Percentiles rank a stretch among this genome's conserved stretches.
Conservation (phyloP, 2,888 invertebrate species). For the Drosophila pullipes region DNA sequence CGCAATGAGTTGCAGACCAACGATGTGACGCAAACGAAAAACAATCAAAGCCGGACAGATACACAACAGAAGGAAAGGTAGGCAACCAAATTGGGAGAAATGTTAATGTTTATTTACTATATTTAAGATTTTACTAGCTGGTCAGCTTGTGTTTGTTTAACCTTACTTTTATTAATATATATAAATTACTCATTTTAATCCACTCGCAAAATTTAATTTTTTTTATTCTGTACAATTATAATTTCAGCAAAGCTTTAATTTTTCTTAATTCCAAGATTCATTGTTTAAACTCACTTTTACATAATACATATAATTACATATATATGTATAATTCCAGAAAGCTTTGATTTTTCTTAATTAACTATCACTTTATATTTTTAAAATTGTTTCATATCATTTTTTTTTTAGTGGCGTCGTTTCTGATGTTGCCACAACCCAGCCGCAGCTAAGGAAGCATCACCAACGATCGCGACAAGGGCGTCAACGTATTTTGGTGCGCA, state of each 20-base stretch:
- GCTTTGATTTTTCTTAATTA: background rate
- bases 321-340: background rate
- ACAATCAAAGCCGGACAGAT: conserved; percentile 33
- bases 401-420: conserved; percentile 17
- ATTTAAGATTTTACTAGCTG: background rate
- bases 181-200: background rate
- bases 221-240: background rate
- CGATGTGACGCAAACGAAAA: conserved; percentile 61
- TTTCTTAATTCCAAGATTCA: background rate
- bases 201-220: background rate
- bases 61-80: conserved; percentile 45
- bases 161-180: background rate
- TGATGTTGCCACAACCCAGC: conserved; percentile 4
- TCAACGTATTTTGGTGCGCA: conserved; percentile 60
- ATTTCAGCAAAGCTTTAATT: background rate
- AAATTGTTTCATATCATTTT: background rate
- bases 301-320: background rate
- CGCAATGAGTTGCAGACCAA: conserved; percentile 83
- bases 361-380: background rate
- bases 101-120: background rate
- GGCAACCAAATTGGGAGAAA: background rate
- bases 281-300: background rate
- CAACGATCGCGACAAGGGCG: conserved; percentile 41
- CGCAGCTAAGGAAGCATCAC: conserved; percentile 25
- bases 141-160: background rate